phyloP scores from a whole-genome alignment of 2,113 vertebrate genomes.

The Cyrtonyx montezumae region DNA sequence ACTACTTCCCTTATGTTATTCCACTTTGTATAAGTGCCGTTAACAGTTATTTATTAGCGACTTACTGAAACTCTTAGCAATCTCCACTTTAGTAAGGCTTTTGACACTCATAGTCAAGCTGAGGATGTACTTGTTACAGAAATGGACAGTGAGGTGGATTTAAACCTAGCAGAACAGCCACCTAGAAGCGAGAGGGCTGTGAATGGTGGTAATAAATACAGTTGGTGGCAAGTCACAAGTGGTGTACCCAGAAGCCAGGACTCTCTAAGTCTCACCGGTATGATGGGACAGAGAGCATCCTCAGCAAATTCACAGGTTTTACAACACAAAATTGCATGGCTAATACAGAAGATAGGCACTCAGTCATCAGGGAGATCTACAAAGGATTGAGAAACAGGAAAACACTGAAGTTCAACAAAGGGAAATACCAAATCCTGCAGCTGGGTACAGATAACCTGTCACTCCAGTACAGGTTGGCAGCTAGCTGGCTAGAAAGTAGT shows the following conservation, averaged over 20 bases:
- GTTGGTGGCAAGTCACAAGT: not conserved
- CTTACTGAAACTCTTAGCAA: not conserved
- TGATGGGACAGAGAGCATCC: not conserved
- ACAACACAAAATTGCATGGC: not conserved
- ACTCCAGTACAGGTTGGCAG: not conserved
- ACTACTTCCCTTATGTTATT: not conserved
- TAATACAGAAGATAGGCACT: not conserved
- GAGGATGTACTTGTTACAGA: not conserved
- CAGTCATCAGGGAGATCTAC: not conserved
- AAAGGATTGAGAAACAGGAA: not conserved
- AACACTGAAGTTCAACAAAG: not conserved
- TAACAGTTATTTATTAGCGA: not conserved
- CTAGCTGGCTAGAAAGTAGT: not conserved
- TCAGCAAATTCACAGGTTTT: not conserved
- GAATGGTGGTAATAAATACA: not conserved
- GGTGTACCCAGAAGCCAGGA: not conserved
- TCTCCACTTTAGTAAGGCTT: not conserved
- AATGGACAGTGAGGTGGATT: not conserved
- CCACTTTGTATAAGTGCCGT: not conserved
- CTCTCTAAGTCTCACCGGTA: not conserved
- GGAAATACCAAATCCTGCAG: not conserved
- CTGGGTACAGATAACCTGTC: not conserved
- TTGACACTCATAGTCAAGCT: not conserved
- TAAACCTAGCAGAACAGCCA: not conserved
- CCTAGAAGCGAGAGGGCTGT: not conserved